Evolutionary conservation across 2,888 invertebrate species (phyloP).

Genomic region (Pandemis heparana): DNA sequence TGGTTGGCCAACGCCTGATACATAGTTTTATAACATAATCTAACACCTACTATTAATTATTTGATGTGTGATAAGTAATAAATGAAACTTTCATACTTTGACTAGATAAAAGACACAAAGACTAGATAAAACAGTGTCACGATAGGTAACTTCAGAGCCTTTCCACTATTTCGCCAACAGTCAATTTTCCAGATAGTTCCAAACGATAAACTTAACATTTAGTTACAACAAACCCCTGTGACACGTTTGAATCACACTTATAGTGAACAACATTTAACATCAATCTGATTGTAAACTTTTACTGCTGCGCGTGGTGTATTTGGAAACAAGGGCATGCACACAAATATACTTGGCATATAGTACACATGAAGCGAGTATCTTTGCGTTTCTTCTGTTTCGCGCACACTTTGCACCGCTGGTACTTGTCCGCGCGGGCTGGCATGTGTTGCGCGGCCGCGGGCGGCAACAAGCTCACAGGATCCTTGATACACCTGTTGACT

Average conservation of each 20-base stretch:
- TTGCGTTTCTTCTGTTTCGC: conserved; percentile 37
- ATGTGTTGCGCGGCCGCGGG: conserved; percentile 32
- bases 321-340: conserved; percentile 40
- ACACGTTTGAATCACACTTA: background rate
- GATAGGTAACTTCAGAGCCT: background rate
- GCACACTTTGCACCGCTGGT: conserved; percentile 38
- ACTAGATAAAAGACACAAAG: background rate
- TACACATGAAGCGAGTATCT: conserved; percentile 33
- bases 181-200: background rate
- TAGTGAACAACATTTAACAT: background rate
- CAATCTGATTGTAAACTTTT: background rate
- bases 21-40: background rate
- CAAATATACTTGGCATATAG: conserved; percentile 36
- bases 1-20: background rate
- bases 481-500: conserved; percentile 23
- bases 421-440: conserved; percentile 32
- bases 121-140: background rate
- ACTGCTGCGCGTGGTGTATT: conserved; percentile 29
- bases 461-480: conserved; percentile 28
- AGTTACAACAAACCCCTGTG: background rate
- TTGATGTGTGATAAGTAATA: background rate
- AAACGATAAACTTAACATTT: background rate
- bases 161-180: background rate
- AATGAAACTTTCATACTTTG: background rate
- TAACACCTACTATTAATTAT: conserved; percentile 1